Conservation (phyloP, 2,797 vertebrate species). For the Avahi laniger region DNA sequence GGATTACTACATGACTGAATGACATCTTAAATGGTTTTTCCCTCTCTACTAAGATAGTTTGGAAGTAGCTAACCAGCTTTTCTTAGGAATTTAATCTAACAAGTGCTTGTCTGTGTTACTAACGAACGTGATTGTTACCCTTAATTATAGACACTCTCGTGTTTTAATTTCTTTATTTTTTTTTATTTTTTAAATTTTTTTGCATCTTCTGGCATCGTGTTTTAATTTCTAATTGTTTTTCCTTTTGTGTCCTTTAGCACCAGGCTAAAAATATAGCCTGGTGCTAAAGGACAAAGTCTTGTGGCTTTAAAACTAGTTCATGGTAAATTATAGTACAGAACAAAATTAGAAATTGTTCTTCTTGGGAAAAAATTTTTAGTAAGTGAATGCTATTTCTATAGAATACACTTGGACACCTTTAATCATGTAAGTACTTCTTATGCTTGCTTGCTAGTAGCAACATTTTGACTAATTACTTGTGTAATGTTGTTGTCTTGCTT, state of each 20-base stretch:
- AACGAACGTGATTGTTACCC: constrained; percentile 1
- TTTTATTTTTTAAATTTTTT: too few relatives aligned
- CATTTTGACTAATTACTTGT: constrained; percentile 24
- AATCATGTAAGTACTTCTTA: not conserved
- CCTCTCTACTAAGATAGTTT: not conserved
- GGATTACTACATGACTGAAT: not conserved
- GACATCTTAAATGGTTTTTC: not conserved
- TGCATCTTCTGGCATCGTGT: not conserved
- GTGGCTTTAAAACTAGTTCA: not conserved
- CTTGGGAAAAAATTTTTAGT: not conserved
- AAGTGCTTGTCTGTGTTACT: not conserved
- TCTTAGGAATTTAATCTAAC: not conserved
- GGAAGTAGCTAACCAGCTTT: constrained; percentile 11
- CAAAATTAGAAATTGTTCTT: constrained; percentile 17
- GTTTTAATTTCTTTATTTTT: constrained; percentile 26
- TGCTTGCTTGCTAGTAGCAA: not conserved
- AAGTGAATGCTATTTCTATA: not conserved
- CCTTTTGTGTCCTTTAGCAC: not conserved
- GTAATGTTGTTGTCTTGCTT: not conserved
- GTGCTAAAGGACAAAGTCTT: too few relatives aligned
- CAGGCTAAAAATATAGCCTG: too few relatives aligned
- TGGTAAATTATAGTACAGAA: constrained; percentile 8
- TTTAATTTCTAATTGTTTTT: constrained; percentile 35
- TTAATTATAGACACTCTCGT: not conserved
- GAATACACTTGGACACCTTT: not conserved